phyloP scores from a whole-genome alignment of 2,113 vertebrate species.

The Gracilinanus agilis region DNA sequence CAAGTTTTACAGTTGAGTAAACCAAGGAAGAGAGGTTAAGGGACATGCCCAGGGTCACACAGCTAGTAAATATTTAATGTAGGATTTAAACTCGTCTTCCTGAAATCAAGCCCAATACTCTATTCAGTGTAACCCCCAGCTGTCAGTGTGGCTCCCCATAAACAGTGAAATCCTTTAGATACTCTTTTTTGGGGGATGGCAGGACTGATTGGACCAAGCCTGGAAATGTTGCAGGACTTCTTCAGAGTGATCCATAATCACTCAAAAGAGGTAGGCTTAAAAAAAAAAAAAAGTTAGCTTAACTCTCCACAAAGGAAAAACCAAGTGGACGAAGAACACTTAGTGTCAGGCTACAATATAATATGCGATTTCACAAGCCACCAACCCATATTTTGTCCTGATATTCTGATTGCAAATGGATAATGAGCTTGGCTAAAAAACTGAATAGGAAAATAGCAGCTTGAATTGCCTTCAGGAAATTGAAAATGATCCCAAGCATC shows the following conservation, averaged over 20 bases:
- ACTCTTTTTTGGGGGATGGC: neutral
- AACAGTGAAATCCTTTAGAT: neutral
- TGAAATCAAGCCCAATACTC: neutral
- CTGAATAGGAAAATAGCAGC: neutral
- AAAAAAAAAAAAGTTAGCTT: neutral
- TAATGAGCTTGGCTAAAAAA: neutral
- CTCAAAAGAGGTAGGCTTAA: neutral
- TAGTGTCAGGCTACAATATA: neutral
- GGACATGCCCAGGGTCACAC: neutral
- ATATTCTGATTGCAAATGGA: neutral
- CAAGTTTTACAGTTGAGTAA: neutral
- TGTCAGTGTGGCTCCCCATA: too few relatives aligned
- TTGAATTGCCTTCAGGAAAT: neutral
- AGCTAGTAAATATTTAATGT: neutral
- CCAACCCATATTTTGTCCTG: neutral
- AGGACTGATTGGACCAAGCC: neutral
- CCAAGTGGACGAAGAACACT: neutral
- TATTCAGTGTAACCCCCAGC: too few relatives aligned
- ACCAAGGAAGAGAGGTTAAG: neutral
- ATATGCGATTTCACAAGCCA: neutral
- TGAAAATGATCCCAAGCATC: neutral
- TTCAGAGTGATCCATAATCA: neutral
- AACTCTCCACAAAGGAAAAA: neutral
- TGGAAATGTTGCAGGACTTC: neutral
- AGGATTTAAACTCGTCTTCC: neutral